Evolutionary conservation across 2,888 invertebrate species (phyloP).

Genomic region (Tipula lateralis): DNA sequence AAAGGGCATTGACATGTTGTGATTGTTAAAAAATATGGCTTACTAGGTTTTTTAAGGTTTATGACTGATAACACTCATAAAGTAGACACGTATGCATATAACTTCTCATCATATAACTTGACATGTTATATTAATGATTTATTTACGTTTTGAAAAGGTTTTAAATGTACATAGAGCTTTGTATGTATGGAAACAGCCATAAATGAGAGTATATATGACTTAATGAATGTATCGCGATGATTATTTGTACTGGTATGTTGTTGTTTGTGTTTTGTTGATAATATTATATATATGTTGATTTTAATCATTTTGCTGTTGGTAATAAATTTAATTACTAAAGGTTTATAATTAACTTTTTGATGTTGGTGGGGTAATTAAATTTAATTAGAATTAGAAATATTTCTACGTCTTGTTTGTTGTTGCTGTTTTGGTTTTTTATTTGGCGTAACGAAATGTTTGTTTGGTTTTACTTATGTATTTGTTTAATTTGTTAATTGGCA

Average conservation of each 20-base stretch:
- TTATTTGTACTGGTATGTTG: too few relatives aligned
- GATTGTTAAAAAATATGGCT: too few relatives aligned
- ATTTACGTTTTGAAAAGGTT: not conserved
- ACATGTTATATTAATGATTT: not conserved
- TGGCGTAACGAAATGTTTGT: not conserved
- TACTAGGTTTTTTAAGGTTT: not conserved
- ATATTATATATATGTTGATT: not conserved
- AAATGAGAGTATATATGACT: not conserved
- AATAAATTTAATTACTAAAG: not conserved
- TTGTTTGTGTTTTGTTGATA: too few relatives aligned
- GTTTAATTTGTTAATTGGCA: not conserved
- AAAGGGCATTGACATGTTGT: not conserved
- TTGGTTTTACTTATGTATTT: not conserved
- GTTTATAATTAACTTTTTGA: not conserved
- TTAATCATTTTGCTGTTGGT: not conserved
- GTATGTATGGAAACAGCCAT: not conserved
- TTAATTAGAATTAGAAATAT: conserved; percentile 11
- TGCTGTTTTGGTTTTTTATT: not conserved
- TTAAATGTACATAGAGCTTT: not conserved
- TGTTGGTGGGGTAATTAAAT: not conserved
- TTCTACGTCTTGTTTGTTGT: not conserved
- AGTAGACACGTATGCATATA: not conserved
- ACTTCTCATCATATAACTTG: not conserved
- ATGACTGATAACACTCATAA: not conserved
- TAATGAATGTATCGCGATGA: not conserved